Evolutionary conservation across 2,113 vertebrate genomes (phyloP).

Genomic region (Pardalotus punctatus): DNA sequence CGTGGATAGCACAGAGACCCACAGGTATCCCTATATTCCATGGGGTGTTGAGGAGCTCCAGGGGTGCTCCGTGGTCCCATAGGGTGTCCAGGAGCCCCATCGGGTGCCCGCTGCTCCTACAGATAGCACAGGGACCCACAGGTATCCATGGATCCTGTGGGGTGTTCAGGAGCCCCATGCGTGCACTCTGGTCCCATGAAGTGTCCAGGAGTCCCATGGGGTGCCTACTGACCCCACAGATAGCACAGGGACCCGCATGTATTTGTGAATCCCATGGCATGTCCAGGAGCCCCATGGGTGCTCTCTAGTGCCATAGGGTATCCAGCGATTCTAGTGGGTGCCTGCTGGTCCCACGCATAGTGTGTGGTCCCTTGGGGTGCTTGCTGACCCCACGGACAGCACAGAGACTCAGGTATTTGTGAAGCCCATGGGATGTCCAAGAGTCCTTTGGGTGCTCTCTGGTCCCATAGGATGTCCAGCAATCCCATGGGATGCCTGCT

Average conservation of each 20-base stretch:
- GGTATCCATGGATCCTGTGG: not conserved
- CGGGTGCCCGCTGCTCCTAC: not conserved
- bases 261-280: rapidly evolving
- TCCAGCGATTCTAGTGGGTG: not conserved
- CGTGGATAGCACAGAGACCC: not conserved
- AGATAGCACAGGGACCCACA: no score
- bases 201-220: rapidly evolving
- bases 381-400: not conserved
- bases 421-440: not conserved
- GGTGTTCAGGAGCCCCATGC: not conserved
- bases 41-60: not conserved
- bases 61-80: not conserved
- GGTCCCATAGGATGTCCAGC: not conserved
- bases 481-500: not conserved
- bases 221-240: not conserved
- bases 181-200: not conserved
- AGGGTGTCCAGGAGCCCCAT: not conserved
- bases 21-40: rapidly evolving
- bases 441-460: not conserved
- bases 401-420: not conserved
- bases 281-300: not conserved
- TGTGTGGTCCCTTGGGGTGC: not conserved
- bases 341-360: not conserved
- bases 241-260: not conserved
- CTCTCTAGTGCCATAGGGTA: not conserved